Evolutionary conservation across 2,113 vertebrate species (phyloP).

Genomic region (Lophochroa leadbeateri): DNA sequence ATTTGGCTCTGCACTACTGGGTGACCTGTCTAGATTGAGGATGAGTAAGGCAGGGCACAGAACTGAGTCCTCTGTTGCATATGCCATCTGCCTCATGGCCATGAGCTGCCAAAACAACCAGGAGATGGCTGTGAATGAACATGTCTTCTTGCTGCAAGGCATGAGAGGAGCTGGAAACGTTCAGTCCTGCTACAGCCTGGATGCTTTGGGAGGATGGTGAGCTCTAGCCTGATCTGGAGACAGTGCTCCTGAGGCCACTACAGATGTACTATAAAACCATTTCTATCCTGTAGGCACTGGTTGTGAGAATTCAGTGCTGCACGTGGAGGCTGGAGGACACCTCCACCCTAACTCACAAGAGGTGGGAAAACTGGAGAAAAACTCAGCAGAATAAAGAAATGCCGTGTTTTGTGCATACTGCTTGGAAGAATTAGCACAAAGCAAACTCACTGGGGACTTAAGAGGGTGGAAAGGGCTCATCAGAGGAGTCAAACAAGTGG

Average conservation of each 20-base stretch:
- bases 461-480: background rate
- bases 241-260: background rate
- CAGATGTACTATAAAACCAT: background rate
- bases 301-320: background rate
- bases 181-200: background rate
- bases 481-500: background rate
- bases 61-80: background rate
- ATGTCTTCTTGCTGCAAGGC: background rate
- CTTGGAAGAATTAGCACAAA: background rate
- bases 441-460: background rate
- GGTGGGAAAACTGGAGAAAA: background rate
- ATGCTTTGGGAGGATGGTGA: background rate
- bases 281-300: background rate
- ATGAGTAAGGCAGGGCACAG: background rate
- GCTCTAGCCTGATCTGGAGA: background rate
- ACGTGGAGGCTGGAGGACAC: background rate
- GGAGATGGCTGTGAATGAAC: background rate
- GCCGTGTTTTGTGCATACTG: accelerated
- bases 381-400: background rate
- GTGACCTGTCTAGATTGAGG: background rate
- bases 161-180: background rate
- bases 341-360: background rate
- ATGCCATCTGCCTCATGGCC: background rate
- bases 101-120: background rate
- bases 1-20: background rate